Conservation (phyloP, 2,888 invertebrate species). For the Anodontia alba region DNA sequence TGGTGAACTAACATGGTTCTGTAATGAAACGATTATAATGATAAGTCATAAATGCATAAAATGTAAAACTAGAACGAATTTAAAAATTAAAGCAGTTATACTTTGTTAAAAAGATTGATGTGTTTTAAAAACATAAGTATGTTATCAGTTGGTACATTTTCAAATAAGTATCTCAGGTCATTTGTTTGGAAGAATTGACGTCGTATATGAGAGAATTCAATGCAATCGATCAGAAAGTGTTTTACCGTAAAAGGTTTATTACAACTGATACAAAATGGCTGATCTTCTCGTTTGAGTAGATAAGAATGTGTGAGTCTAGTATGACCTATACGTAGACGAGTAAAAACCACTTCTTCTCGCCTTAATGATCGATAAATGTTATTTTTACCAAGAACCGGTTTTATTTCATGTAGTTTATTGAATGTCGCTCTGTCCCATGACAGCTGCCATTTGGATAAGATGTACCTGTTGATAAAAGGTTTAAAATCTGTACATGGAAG, state of each 20-base stretch:
- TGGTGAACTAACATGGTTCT: too few relatives aligned
- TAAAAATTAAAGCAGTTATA: too few relatives aligned
- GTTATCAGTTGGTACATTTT: too few relatives aligned
- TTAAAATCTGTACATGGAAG: neutral
- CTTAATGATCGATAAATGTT: neutral
- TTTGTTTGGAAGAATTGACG: too few relatives aligned
- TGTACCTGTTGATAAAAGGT: slow-evolving; percentile 18
- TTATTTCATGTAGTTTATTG: slow-evolving; percentile 21
- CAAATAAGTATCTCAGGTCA: too few relatives aligned
- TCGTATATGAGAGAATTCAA: slow-evolving; percentile 11
- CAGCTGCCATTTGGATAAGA: slow-evolving; percentile 13
- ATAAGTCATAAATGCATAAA: too few relatives aligned
- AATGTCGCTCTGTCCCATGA: neutral
- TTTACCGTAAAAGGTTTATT: slow-evolving; percentile 8
- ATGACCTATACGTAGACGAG: slow-evolving; percentile 22
- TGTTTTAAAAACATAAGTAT: too few relatives aligned
- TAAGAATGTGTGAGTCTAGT: slow-evolving; percentile 16
- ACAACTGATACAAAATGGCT: slow-evolving; percentile 8
- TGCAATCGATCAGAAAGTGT: slow-evolving; percentile 20
- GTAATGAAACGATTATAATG: too few relatives aligned
- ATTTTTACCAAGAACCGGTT: neutral
- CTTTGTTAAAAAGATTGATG: too few relatives aligned
- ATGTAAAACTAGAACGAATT: too few relatives aligned
- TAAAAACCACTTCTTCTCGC: slow-evolving; percentile 19
- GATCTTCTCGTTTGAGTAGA: slow-evolving; percentile 16